phyloP scores from a whole-genome alignment of 1,140 invertebrate genomes.

The Galendromus occidentalis region DNA sequence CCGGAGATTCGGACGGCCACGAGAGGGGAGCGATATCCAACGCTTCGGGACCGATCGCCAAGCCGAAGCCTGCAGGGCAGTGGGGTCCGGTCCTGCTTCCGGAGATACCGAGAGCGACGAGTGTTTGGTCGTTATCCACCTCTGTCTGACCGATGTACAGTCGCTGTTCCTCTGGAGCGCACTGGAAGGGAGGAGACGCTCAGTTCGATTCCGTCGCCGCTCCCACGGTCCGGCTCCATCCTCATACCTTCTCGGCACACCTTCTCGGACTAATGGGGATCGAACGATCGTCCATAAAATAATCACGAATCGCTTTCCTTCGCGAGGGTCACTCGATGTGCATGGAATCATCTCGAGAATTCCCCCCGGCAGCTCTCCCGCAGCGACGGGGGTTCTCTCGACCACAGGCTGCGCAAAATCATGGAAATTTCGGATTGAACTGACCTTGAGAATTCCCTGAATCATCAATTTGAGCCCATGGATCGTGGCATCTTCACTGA shows the following conservation, averaged over 20 bases:
- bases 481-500: conserved; percentile 80
- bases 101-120: conserved; percentile 75
- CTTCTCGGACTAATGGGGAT: too few species aligned
- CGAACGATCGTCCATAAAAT: too few species aligned
- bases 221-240: too few species aligned
- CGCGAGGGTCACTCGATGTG: too few species aligned
- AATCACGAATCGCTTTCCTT: too few species aligned
- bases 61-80: conserved; percentile 66
- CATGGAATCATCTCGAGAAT: too few species aligned
- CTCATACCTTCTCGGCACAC: too few species aligned
- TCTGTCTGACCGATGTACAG: conserved; percentile 70
- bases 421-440: background rate
- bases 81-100: conserved; percentile 72
- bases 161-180: conserved; percentile 53
- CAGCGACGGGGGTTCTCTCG: too few species aligned
- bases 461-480: conserved; percentile 87
- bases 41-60: conserved; percentile 50
- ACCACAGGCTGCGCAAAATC: too few species aligned
- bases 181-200: too few species aligned
- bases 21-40: conserved; percentile 58
- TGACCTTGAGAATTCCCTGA: conserved; percentile 44
- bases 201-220: too few species aligned
- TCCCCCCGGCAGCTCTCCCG: too few species aligned
- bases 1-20: conserved; percentile 81
- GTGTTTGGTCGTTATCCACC: conserved; percentile 66